Percentiles rank a stretch among this genome's conserved stretches.
phyloP scores from a whole-genome alignment of 1,140 invertebrate genomes.

The Lepidurus apus region DNA sequence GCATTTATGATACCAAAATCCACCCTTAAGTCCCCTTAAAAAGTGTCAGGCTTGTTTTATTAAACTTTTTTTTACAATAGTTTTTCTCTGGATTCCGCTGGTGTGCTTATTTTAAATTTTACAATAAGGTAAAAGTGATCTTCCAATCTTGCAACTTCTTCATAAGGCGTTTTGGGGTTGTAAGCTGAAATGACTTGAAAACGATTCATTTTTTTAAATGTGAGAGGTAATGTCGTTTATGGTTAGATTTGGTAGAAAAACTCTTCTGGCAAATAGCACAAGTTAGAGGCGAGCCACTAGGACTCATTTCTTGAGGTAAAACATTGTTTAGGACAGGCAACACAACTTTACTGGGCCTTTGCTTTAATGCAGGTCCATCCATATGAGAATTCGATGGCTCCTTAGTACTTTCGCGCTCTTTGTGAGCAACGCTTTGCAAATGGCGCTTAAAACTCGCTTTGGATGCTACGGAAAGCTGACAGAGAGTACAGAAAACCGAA shows the following conservation, averaged over 20 bases:
- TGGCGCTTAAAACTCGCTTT: neutral
- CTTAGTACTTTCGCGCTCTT: neutral
- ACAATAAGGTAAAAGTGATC: no score
- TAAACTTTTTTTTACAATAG: no score
- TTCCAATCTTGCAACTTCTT: no score
- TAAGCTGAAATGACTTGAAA: no score
- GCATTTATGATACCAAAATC: no score
- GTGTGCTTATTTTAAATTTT: no score
- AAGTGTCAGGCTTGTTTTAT: no score
- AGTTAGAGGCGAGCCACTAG: neutral
- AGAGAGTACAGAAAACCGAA: neutral
- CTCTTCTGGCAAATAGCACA: neutral
- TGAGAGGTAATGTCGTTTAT: slow-evolving; percentile 22
- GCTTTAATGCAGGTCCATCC: no score
- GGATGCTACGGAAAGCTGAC: neutral
- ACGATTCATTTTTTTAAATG: neutral
- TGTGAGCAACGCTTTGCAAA: neutral
- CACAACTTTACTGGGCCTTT: no score
- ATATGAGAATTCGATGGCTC: neutral
- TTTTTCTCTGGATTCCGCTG: no score
- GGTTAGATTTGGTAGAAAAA: slow-evolving; percentile 4
- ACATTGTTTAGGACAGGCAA: neutral
- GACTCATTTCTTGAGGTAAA: neutral
- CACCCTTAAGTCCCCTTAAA: no score
- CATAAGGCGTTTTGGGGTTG: no score